phyloP scores from a whole-genome alignment of 2,797 vertebrate genomes.

The Clarias pachynema region DNA sequence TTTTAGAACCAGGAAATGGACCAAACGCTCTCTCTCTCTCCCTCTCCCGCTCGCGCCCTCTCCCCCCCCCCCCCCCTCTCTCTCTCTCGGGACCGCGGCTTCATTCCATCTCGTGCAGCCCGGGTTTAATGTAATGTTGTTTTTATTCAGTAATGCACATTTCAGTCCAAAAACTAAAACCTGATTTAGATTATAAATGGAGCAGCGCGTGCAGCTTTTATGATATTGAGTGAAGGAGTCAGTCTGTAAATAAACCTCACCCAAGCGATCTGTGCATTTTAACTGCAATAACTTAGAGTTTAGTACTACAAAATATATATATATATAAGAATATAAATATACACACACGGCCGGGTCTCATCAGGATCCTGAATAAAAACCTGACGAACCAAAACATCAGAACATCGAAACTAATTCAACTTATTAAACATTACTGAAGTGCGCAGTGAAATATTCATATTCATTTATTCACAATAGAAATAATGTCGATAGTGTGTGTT shows the following conservation, averaged over 20 bases:
- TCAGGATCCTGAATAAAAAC: no score
- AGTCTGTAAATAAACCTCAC: neutral
- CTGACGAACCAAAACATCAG: no score
- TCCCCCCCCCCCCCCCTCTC: neutral
- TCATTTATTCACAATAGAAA: no score
- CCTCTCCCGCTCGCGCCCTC: slow-evolving; percentile 57
- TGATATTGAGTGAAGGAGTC: slow-evolving; percentile 21
- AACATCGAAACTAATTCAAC: neutral
- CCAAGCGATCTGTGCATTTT: neutral
- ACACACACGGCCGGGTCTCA: neutral
- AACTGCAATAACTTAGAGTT: neutral
- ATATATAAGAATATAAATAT: neutral
- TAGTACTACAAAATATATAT: neutral
- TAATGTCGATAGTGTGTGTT: no score
- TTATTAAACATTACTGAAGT: neutral
- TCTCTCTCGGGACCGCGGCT: slow-evolving; percentile 17
- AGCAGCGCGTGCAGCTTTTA: slow-evolving; percentile 25
- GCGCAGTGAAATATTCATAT: neutral
- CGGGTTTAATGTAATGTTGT: slow-evolving; percentile 20
- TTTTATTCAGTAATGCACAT: slow-evolving; percentile 23
- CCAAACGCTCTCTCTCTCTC: slow-evolving; percentile 37
- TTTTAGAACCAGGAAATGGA: slow-evolving; percentile 73
- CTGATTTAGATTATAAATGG: slow-evolving; percentile 33
- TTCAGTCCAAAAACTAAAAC: slow-evolving; percentile 32
- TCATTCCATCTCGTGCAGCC: neutral